Evolutionary conservation across 2,797 vertebrate species (phyloP).

Genomic region (Pygocentrus nattereri): DNA sequence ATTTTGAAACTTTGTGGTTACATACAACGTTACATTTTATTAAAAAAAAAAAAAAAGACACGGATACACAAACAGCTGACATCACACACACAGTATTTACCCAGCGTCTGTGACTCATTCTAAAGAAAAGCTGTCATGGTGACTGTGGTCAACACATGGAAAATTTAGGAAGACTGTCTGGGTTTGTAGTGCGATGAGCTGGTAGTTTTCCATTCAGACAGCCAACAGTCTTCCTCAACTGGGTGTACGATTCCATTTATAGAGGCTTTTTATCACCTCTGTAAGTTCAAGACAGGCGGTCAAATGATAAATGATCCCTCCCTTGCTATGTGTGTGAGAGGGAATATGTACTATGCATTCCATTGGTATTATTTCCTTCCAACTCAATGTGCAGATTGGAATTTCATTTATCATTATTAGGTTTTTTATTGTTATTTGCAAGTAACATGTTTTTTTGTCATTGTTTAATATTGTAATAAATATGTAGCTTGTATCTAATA

Average conservation of each 20-base stretch:
- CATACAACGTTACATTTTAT: too few relatives aligned
- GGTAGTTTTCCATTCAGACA: slow-evolving; percentile 16
- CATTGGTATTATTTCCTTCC: neutral
- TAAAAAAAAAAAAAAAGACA: too few relatives aligned
- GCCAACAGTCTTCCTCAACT: slow-evolving; percentile 5
- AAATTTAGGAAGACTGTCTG: neutral
- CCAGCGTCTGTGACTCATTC: neutral
- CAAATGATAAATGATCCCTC: neutral
- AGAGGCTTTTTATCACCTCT: slow-evolving; percentile 13
- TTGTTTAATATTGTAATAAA: neutral
- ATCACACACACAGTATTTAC: neutral
- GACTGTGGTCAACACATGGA: neutral
- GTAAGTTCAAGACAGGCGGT: neutral
- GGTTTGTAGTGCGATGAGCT: neutral
- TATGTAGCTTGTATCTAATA: neutral
- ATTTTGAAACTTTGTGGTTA: too few relatives aligned
- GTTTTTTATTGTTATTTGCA: neutral
- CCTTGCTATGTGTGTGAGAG: neutral
- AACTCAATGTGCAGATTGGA: neutral
- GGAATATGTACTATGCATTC: neutral
- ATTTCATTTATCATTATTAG: neutral
- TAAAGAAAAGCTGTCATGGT: neutral
- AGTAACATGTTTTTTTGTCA: too few relatives aligned
- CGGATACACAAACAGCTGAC: neutral
- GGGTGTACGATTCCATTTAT: neutral